These are phyloP conservation scores for Atlantisia rogersi DNA, from an alignment of 2,113 vertebrate species.

Conservation along the genomic window DNA sequence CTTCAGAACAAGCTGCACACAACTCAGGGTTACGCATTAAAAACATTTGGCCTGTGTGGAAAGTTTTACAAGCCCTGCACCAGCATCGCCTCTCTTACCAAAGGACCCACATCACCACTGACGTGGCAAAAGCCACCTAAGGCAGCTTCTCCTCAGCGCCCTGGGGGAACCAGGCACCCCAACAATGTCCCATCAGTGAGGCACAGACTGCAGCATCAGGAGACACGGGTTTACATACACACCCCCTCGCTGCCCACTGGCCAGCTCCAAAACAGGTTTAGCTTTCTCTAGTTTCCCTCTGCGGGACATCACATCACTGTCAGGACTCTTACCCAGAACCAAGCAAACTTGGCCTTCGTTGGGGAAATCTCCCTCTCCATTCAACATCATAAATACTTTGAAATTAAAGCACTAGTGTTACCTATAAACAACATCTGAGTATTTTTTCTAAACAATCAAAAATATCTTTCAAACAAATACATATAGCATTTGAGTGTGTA, in stretches of 20 bases:
- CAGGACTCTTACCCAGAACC: neutral
- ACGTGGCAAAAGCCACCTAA: neutral
- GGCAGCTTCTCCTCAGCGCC: neutral
- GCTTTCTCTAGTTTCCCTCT: neutral
- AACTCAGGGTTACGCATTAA: neutral
- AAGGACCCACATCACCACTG: accelerated
- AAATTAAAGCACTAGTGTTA: neutral
- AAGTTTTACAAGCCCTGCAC: neutral
- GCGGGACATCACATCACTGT: neutral
- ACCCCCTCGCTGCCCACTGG: neutral
- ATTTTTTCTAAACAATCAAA: neutral
- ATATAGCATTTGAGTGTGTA: neutral
- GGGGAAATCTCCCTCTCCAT: neutral
- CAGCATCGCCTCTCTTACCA: neutral
- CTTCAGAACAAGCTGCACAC: neutral
- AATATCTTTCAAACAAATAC: neutral
- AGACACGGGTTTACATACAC: too few species aligned
- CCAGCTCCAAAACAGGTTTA: neutral
- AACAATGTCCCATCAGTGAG: neutral
- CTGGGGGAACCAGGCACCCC: accelerated
- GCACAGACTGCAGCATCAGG: neutral
- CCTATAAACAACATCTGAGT: neutral
- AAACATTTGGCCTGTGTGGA: neutral
- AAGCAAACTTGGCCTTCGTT: neutral
- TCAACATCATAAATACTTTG: neutral